These are phyloP conservation scores for Pinna nobilis DNA, from an alignment of 1,140 invertebrate genomes.

Conservation along the genomic window DNA sequence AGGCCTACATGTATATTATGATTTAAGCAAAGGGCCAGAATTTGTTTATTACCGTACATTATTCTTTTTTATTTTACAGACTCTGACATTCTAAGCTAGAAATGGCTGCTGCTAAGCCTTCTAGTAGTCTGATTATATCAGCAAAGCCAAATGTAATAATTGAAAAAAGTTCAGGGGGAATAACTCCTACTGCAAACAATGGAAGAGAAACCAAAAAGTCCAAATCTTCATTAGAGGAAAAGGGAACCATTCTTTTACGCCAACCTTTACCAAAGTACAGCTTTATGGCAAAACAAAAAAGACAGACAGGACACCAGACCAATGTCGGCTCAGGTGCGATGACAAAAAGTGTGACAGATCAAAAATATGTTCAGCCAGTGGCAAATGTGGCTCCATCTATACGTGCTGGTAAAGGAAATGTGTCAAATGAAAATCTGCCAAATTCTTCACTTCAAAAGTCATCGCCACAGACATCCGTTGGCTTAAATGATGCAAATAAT, in stretches of 20 bases:
- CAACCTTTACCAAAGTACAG: slow-evolving; percentile 65
- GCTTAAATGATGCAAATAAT: neutral
- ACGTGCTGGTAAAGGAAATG: neutral
- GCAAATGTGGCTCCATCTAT: slow-evolving; percentile 13
- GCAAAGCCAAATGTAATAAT: neutral
- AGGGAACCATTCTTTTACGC: slow-evolving; percentile 54
- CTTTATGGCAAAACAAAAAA: slow-evolving; percentile 44
- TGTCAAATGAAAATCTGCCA: too few relatives aligned
- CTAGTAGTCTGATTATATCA: neutral
- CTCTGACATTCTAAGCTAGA: neutral
- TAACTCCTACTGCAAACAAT: neutral
- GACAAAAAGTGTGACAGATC: too few relatives aligned
- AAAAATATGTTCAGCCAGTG: slow-evolving; percentile 9
- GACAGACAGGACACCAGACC: slow-evolving; percentile 20
- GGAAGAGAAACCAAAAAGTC: neutral
- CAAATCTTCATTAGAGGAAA: slow-evolving; percentile 1
- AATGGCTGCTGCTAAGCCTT: neutral
- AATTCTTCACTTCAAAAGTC: slow-evolving; percentile 5
- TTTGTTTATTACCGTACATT: neutral
- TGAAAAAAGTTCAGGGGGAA: neutral
- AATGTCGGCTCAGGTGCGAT: neutral
- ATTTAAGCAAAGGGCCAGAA: too few relatives aligned
- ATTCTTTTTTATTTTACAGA: neutral
- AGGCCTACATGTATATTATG: too few relatives aligned
- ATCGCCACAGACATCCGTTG: slow-evolving; percentile 17